A percentile compares a stretch with the other conserved stretches of the same genome.
Evolutionary conservation across 2,113 vertebrate species (phyloP).

Genomic region (Chamaea fasciata): DNA sequence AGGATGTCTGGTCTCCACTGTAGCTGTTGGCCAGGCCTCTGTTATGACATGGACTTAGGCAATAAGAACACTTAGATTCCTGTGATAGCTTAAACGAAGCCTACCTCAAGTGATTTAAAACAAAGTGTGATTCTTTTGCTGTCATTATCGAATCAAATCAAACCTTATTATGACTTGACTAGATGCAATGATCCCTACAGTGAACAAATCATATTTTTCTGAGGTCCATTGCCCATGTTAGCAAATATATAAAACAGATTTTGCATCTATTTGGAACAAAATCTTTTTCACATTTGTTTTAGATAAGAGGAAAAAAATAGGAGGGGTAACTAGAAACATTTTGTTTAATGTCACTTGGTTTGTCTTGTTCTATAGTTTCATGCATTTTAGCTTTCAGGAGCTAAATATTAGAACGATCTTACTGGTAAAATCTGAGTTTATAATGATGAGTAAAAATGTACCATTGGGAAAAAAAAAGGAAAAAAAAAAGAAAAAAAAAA

Average conservation of each 20-base stretch:
- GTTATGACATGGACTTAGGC: not conserved
- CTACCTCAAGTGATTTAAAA: not conserved
- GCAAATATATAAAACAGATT: not conserved
- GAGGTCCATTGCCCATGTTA: not conserved
- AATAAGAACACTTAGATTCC: not conserved
- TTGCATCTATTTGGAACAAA: not conserved
- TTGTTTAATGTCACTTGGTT: not conserved
- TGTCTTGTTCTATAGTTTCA: not conserved
- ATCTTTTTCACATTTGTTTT: not conserved
- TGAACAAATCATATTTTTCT: not conserved
- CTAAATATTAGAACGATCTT: not conserved
- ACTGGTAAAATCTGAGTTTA: not conserved
- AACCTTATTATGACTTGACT: not conserved
- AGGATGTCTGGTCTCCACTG: not conserved
- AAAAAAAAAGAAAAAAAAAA: not conserved
- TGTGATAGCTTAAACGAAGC: not conserved
- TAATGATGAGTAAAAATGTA: not conserved
- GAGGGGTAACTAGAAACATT: not conserved
- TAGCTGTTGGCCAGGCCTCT: not conserved
- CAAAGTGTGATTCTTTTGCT: not conserved
- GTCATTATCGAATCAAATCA: not conserved
- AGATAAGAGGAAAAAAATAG: not conserved
- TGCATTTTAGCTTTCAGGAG: not conserved
- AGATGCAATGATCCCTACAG: not conserved
- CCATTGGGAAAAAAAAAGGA: not conserved